Evolutionary conservation across 2,797 vertebrate species (phyloP), one percentile per base, ranked within the genome.

Genomic region (Clarias platycephalus): DNA sequence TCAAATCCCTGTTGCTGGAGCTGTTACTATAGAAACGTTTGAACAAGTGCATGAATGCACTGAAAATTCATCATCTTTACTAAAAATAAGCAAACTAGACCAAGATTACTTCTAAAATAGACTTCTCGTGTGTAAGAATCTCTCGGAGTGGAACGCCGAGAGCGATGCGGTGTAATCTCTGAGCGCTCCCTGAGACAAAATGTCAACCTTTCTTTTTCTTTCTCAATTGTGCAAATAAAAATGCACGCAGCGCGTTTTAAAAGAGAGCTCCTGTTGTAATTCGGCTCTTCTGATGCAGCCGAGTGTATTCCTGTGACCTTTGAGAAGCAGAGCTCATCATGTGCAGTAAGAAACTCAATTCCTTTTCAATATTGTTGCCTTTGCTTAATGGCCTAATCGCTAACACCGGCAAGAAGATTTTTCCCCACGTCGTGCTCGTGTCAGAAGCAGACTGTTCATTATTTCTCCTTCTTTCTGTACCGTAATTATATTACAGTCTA

Each of bases 281-380:
- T 83, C 72, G 70, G 62, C 78, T 58, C 13, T 53, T 67, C 79
- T 44, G 68, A 71, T 85, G 40, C 66, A 75, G 18, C 68, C 67
- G 4, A 81, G 82, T 71, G 79, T 81, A 77, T 84, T 79, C 57
- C 68, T 7, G 28, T 88, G 87, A 90, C 86, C 85, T 89, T 87
- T 89, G 80, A 70, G 76, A 87, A 84, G 75, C 63, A n/a, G 28
- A 83, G 71, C 84, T 87, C 80, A 67, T 84, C 82, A 88, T 86
- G 75, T 67, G 67, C 82, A 63, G 24, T 60, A 28, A 8, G 80
- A 74, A 77, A 83, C 83, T 78, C 71, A 72, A 80, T 86, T 86
- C 63, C 28, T 60, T 85, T 87, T 83, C 66, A 83, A 79, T 84
- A 86, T 55, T 76, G 80, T 84, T 86, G 86, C 71, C 67, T 86